These are phyloP conservation scores for Chesias legatella DNA, from an alignment of 2,888 invertebrate species.

Conservation along the genomic window DNA sequence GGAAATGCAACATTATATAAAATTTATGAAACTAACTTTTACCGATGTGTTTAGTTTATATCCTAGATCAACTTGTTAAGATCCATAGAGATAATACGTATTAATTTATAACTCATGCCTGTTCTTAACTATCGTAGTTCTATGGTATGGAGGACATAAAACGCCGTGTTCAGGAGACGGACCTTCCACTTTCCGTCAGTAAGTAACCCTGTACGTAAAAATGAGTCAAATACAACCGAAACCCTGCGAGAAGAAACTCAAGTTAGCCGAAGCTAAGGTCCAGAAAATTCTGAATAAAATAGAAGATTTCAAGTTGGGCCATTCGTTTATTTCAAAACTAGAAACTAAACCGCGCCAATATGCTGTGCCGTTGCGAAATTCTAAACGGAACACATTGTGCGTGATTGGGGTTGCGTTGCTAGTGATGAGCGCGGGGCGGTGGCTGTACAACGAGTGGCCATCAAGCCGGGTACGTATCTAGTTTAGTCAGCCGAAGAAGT, in stretches of 20 bases:
- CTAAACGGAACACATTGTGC: constrained; percentile 15
- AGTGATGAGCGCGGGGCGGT: constrained; percentile 30
- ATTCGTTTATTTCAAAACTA: constrained; percentile 45
- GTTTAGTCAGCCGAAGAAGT: too few species aligned
- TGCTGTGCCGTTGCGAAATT: background rate
- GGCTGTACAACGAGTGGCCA: constrained; percentile 40
- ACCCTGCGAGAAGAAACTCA: constrained; percentile 55
- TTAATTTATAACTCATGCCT: background rate
- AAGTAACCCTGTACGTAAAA: constrained; percentile 5
- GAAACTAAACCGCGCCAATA: constrained; percentile 21
- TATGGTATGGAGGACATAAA: constrained; percentile 17
- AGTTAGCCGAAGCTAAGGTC: constrained; percentile 59
- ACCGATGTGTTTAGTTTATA: too few species aligned
- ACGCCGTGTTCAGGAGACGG: constrained; percentile 5
- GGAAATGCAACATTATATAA: too few species aligned
- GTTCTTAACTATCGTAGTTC: constrained; percentile 14
- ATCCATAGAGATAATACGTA: too few species aligned
- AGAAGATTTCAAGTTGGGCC: constrained; percentile 48
- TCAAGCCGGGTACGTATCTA: constrained; percentile 39
- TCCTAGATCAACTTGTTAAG: too few species aligned
- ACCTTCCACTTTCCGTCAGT: constrained; percentile 36
- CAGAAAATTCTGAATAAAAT: constrained; percentile 60
- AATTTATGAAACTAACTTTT: too few species aligned
- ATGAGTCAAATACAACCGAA: constrained; percentile 49
- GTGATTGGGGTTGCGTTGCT: constrained; percentile 21